Evolutionary conservation across 2,113 vertebrate species (phyloP).

Genomic region (Cyrtonyx montezumae): DNA sequence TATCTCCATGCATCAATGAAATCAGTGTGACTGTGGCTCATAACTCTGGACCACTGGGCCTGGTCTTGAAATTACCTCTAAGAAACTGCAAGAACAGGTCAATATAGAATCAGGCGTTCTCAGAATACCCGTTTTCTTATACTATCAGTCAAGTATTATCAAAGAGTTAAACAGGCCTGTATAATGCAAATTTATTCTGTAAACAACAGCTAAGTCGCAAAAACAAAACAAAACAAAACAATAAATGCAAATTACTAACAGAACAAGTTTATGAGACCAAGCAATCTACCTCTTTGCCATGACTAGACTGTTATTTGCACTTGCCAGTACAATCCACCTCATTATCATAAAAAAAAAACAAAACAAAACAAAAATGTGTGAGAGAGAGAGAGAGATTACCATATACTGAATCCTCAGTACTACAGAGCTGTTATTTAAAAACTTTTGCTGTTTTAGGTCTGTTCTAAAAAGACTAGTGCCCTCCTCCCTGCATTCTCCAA

Average conservation of each 20-base stretch:
- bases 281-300: neutral
- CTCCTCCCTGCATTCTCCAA: neutral
- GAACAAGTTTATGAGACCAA: neutral
- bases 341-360: neutral
- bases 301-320: neutral
- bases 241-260: neutral
- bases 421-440: neutral
- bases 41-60: neutral
- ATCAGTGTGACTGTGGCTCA: neutral
- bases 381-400: neutral
- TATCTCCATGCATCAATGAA: neutral
- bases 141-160: neutral
- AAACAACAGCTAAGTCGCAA: slow-evolving; percentile 8
- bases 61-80: neutral
- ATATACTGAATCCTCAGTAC: neutral
- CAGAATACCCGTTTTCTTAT: neutral
- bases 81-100: neutral
- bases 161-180: neutral
- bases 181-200: neutral
- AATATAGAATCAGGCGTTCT: neutral
- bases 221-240: neutral
- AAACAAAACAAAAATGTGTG: neutral
- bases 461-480: neutral
- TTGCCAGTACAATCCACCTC: neutral
- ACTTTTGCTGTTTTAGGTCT: neutral